Evolutionary conservation across 1,140 invertebrate species (phyloP).

Genomic region (Drosophila lowei): DNA sequence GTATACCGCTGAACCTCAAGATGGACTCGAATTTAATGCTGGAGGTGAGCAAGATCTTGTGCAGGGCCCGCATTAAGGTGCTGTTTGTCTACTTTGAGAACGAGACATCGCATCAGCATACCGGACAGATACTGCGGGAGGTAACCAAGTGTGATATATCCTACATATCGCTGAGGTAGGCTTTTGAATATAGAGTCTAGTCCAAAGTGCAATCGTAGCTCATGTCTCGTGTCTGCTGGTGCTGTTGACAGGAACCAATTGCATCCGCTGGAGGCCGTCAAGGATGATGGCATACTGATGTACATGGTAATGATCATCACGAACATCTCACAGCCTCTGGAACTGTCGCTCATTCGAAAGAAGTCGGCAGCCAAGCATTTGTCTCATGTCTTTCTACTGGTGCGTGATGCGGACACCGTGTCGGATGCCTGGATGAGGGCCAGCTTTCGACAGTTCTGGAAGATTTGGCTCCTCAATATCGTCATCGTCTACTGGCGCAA

Average conservation of each 20-base stretch:
- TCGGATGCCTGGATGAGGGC: constrained; percentile 60
- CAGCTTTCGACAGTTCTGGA: constrained; percentile 76
- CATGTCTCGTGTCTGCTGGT: no score
- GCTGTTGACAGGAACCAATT: constrained; percentile 48
- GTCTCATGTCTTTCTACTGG: constrained; percentile 66
- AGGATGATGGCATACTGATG: constrained; percentile 74
- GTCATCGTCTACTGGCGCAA: constrained; percentile 64
- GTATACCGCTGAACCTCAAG: constrained; percentile 15
- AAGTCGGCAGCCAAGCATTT: constrained; percentile 71
- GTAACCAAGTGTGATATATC: constrained; percentile 72
- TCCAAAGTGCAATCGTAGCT: not conserved
- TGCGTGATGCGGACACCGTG: constrained; percentile 48
- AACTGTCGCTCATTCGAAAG: constrained; percentile 64
- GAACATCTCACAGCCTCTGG: constrained; percentile 61
- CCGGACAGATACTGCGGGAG: constrained; percentile 61
- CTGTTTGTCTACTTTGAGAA: constrained; percentile 76
- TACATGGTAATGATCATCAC: constrained; percentile 75
- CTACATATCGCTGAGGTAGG: constrained; percentile 66
- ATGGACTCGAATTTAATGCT: constrained; percentile 39
- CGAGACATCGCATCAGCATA: constrained; percentile 55
- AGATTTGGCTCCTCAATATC: constrained; percentile 72
- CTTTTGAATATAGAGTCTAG: not conserved
- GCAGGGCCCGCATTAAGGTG: constrained; percentile 53
- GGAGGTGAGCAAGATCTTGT: constrained; percentile 51
- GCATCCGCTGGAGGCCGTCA: constrained; percentile 49